Base-by-base conservation (phyloP, 2,888 invertebrate species). In the Escarpia spicata region DNA sequence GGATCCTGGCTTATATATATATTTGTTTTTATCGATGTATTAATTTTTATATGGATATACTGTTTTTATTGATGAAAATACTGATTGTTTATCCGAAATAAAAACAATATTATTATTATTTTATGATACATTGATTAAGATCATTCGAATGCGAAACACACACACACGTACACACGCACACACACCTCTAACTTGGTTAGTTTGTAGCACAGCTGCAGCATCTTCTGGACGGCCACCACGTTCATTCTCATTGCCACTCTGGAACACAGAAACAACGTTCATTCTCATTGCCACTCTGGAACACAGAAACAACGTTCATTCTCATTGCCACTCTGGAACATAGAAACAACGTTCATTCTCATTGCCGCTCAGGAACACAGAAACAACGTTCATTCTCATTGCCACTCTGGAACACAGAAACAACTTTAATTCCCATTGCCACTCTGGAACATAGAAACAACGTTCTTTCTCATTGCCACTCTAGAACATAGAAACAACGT, bases 221-320 rank as follows among this genome's bases (percentile, higher is more conserved):
- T 91, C 37, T 93, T 92, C 92, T 91, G 91, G 9, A 93, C 92
- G 12, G 93, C 93, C 26, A 93, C 75, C 44, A 94, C 93, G 92
- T 98, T 90, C 97, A 97, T 95, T 98, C 98, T 52, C n/a, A 92
- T 60, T 31, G 92, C 91, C 43, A 92, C 43, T 91, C 92, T 92
- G 45, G 99, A 44, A 91, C 26, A 91, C 10, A 43, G 37, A 43
- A n/a, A 75, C 75, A 19, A 75, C 75, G 19, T 75, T 75, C 75
- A 75, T 26, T 26, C 75, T 26, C 75, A 75, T 60, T 31, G 92
- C 91, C 15, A 91, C 37, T 43, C 92, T 92, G 45, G 99, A 97
- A 91, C 44, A 91, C 0, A 43, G 10, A 12, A n/a, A 60, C 60
- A 15, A 19, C 60, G 19, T 4, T 26, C 75, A 75, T 75, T 26